Evolutionary conservation across 2,113 vertebrate genomes (phyloP).

Genomic region (Forbesichthys papilliferus): DNA sequence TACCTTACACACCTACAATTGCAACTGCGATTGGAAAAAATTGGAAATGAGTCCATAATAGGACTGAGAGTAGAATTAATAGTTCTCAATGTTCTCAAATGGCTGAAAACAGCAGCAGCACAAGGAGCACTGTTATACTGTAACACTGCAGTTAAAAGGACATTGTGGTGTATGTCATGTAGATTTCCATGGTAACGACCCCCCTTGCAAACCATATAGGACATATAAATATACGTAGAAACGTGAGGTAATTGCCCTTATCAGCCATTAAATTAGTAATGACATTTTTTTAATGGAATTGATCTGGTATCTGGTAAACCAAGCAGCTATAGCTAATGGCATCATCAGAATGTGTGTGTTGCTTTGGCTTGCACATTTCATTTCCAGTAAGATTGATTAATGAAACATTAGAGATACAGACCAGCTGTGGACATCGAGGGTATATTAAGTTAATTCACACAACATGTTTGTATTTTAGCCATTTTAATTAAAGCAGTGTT

Average conservation of each 20-base stretch:
- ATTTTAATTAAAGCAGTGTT: no score
- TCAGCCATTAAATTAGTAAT: slow-evolving; percentile 3
- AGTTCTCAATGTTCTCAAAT: no score
- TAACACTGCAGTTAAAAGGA: background rate
- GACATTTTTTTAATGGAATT: slow-evolving; percentile 9
- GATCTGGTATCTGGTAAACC: slow-evolving; percentile 8
- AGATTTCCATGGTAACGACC: slow-evolving; percentile 4
- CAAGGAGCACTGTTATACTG: background rate
- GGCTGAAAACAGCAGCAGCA: background rate
- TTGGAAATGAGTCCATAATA: no score
- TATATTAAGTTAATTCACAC: background rate
- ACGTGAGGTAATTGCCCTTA: slow-evolving; percentile 18
- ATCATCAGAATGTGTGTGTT: background rate
- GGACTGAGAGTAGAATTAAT: no score
- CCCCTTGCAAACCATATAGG: background rate
- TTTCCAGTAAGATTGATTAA: no score
- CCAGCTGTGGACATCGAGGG: background rate
- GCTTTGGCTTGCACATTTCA: no score
- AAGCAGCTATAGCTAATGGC: slow-evolving; percentile 4
- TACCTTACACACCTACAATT: no score
- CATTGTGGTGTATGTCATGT: background rate
- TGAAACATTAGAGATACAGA: background rate
- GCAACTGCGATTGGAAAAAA: no score
- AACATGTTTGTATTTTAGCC: no score
- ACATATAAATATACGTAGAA: background rate